These are phyloP conservation scores for Amazonetta brasiliensis DNA, from an alignment of 2,797 vertebrate genomes.

Conservation along the genomic window DNA sequence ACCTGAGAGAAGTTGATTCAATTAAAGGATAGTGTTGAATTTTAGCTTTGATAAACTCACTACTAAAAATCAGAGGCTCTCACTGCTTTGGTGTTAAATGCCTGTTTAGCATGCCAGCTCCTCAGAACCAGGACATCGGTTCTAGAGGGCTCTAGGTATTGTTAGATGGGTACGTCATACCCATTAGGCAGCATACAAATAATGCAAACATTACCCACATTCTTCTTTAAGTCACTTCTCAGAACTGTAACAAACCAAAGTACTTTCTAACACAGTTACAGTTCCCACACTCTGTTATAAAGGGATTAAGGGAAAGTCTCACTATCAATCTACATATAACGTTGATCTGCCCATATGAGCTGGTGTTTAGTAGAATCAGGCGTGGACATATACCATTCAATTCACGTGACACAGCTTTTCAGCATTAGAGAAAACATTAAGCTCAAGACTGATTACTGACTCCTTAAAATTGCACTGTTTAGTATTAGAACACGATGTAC, in stretches of 20 bases:
- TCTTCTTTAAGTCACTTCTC: background rate
- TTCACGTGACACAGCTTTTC: background rate
- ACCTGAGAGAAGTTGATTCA: background rate
- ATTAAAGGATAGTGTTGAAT: background rate
- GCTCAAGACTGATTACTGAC: background rate
- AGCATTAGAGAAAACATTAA: background rate
- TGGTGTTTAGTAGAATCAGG: background rate
- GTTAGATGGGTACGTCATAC: background rate
- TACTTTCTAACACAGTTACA: background rate
- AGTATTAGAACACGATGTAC: background rate
- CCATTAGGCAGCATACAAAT: background rate
- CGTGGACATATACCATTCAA: background rate
- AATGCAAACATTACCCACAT: background rate
- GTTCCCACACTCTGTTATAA: background rate
- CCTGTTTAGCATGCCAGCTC: accelerated
- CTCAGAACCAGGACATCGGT: background rate
- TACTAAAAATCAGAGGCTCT: background rate
- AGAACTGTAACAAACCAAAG: background rate
- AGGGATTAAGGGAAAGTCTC: background rate
- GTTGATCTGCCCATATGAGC: background rate
- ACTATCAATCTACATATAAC: background rate
- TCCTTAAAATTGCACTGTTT: background rate
- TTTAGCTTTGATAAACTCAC: background rate
- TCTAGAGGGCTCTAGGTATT: background rate
- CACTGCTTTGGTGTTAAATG: background rate